These are phyloP conservation scores for Rhabditoides inermis DNA, from an alignment of 2,888 invertebrate genomes.

Conservation along the genomic window DNA sequence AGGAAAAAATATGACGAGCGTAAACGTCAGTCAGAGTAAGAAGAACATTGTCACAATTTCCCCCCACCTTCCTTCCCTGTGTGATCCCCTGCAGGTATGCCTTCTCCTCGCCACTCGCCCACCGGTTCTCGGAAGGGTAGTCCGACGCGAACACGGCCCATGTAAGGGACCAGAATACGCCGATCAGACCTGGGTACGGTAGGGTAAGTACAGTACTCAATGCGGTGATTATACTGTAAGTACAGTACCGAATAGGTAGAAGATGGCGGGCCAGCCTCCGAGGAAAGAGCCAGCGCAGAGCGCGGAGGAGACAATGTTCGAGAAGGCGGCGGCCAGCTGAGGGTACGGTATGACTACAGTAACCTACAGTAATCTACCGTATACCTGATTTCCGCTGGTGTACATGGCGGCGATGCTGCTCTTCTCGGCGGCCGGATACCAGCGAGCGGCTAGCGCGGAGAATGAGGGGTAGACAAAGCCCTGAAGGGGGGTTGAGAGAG, in stretches of 20 bases:
- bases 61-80: background rate
- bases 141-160: constrained; percentile 3
- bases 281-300: constrained; percentile 1
- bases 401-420: constrained; percentile 5
- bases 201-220: background rate
- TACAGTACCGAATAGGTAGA: constrained; percentile 1
- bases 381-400: constrained; percentile 5
- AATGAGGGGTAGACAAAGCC: constrained; percentile 4
- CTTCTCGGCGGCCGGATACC: constrained; percentile 6
- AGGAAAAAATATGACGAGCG: no score
- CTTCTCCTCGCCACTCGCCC: constrained; percentile 5
- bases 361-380: background rate
- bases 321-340: constrained; percentile 4
- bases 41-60: no score
- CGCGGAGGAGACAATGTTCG: background rate
- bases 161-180: background rate
- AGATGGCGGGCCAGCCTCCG: constrained; percentile 4
- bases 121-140: background rate
- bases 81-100: constrained; percentile 1
- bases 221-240: background rate
- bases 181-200: background rate
- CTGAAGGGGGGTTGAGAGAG: no score
- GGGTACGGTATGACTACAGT: background rate
- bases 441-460: background rate
- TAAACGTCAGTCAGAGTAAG: no score